A percentile compares a stretch with the other conserved stretches of the same genome.
These are phyloP conservation scores for Halcyon leucocephala DNA, from an alignment of 2,797 vertebrate species.

Conservation along the genomic window DNA sequence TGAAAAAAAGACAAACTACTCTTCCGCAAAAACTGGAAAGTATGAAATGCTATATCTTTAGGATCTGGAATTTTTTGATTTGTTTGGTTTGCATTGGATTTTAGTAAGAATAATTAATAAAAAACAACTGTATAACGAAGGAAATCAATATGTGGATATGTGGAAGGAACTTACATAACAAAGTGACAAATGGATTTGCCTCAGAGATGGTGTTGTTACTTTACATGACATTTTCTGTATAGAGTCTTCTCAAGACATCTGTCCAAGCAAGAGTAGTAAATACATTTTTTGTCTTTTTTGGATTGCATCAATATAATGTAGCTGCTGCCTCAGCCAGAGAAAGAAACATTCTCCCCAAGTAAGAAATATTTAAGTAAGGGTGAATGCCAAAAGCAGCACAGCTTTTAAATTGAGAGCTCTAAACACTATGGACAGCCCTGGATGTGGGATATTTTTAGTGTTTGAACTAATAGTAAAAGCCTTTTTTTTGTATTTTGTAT, in stretches of 20 bases:
- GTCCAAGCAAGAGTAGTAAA: background rate
- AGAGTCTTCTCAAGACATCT: background rate
- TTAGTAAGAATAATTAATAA: background rate
- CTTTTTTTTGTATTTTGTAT: background rate
- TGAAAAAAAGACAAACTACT: background rate
- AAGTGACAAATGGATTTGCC: background rate
- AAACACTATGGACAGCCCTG: background rate
- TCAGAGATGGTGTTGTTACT: background rate
- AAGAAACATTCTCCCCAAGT: constrained; percentile 10
- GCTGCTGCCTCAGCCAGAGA: constrained; percentile 13
- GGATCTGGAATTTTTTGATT: background rate
- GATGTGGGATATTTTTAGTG: background rate
- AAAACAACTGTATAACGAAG: background rate
- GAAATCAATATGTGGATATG: background rate
- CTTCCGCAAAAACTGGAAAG: background rate
- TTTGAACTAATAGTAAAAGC: background rate
- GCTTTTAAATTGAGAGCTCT: constrained; percentile 2
- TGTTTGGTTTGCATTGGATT: background rate
- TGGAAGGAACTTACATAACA: background rate
- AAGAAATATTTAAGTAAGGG: constrained; percentile 39
- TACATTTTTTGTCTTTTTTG: background rate
- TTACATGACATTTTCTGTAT: background rate
- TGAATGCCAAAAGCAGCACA: background rate
- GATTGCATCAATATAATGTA: constrained; percentile 3
- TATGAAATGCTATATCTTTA: background rate